Percentiles rank a stretch among this genome's conserved stretches.
These are phyloP conservation scores for Petroica traversi DNA, from an alignment of 2,113 vertebrate species.

Conservation along the genomic window DNA sequence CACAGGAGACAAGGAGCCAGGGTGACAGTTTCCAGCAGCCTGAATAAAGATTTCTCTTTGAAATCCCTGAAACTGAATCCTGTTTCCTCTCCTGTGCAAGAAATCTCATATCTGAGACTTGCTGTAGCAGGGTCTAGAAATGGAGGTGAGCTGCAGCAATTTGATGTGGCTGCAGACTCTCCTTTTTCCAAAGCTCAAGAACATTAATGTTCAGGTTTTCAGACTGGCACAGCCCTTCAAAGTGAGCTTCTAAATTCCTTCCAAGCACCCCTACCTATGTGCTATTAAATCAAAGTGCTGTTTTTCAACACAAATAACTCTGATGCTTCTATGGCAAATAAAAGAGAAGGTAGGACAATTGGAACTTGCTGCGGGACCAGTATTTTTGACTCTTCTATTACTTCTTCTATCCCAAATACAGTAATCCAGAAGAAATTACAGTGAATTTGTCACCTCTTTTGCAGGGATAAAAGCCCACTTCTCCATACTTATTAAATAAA, in stretches of 20 bases:
- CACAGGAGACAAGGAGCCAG: background rate
- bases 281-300: background rate
- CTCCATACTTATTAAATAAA: constrained; percentile 22
- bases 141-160: background rate
- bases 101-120: background rate
- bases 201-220: background rate
- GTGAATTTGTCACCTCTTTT: background rate
- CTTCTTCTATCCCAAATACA: background rate
- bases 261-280: background rate
- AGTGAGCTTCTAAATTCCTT: background rate
- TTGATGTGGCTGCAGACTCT: background rate
- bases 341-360: background rate
- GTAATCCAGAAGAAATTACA: constrained; percentile 7
- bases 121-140: background rate
- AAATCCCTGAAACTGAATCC: background rate
- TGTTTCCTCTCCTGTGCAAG: background rate
- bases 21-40: background rate
- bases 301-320: background rate
- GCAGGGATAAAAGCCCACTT: constrained; percentile 13
- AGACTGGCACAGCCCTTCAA: background rate
- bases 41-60: background rate
- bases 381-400: background rate
- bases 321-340: background rate
- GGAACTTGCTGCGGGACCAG: background rate
- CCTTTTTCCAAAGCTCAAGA: background rate